Evolutionary conservation across 2,797 vertebrate genomes (phyloP), one percentile per base, ranked within the genome.

Genomic region (Sternotherus odoratus): DNA sequence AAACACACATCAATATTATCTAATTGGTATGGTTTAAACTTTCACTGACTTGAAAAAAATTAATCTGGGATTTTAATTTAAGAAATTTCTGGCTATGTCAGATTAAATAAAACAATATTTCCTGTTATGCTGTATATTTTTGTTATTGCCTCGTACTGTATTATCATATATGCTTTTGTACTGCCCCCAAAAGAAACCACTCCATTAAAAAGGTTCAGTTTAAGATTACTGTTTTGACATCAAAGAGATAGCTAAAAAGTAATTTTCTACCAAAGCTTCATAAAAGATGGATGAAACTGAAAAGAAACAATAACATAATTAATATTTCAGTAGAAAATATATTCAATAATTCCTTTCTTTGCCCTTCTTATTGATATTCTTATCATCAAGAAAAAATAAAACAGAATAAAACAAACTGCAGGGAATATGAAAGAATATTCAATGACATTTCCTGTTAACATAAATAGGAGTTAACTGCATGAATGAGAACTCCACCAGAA

Each of bases 211-310:
- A 30, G 74, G 78, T 36, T 89, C 9, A 8, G 86, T 91, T 95
- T 83, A 53, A 90, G 13, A 56, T 90, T 51, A 60, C 2, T 24
- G 36, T 19, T 69, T 48, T 66, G 81, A 66, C 80, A 28, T 39
- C 72, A 88, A 91, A 90, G 43, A 81, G 4, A 49, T 30, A 15
- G 26, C 16, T 93, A 80, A 90, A 91, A 90, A 83, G 36, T 50
- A 78, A 28, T 50, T 66, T 83, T 91, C 75, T 84, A 80, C 8
- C 6, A 77, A 78, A 2, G 7, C 39, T 9, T 86, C n/a, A 86
- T 77, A 82, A 89, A 93, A 94, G 30, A 77, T 60, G 10, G 82
- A 85, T n/a, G 3, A 93, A 83, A 89, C 1, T 10, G 66, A 96
- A 90, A 93, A 81, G 77, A 82, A 36, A 83, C 7, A 86, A 46